phyloP scores from a whole-genome alignment of 1,140 invertebrate genomes.

The Oncopodura yosiiana region DNA sequence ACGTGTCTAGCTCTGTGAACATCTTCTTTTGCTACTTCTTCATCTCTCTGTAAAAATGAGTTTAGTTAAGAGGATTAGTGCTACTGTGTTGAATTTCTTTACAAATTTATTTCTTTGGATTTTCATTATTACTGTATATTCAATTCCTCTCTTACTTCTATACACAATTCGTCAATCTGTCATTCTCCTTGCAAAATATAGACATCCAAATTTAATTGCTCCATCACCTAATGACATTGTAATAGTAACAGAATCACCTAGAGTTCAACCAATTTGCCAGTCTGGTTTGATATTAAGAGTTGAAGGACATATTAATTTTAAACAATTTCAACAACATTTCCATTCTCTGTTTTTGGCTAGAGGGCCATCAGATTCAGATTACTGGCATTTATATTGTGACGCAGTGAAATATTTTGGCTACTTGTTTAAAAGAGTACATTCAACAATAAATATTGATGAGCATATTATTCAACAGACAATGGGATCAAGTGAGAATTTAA shows the following conservation, averaged over 20 bases:
- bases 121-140: too few relatives aligned
- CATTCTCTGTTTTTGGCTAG: conserved; percentile 6
- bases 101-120: too few relatives aligned
- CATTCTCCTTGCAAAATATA: too few relatives aligned
- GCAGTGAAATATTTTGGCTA: conserved; percentile 10
- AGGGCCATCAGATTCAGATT: background rate
- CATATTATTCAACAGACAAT: conserved; percentile 2
- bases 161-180: too few relatives aligned
- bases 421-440: conserved; percentile 4
- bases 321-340: conserved; percentile 6
- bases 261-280: conserved; percentile 3
- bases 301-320: conserved; percentile 3
- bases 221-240: conserved; percentile 6
- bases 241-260: conserved; percentile 4
- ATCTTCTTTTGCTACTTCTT: too few relatives aligned
- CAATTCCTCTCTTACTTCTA: too few relatives aligned
- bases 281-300: conserved; percentile 13
- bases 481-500: background rate
- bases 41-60: too few relatives aligned
- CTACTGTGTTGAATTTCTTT: too few relatives aligned
- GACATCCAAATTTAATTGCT: conserved; percentile 1
- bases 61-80: too few relatives aligned
- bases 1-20: too few relatives aligned
- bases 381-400: conserved; percentile 19
- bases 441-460: background rate